phyloP scores from a whole-genome alignment of 53 echinoderm and acorn worm genomes.

The Paelopatides confundens region DNA sequence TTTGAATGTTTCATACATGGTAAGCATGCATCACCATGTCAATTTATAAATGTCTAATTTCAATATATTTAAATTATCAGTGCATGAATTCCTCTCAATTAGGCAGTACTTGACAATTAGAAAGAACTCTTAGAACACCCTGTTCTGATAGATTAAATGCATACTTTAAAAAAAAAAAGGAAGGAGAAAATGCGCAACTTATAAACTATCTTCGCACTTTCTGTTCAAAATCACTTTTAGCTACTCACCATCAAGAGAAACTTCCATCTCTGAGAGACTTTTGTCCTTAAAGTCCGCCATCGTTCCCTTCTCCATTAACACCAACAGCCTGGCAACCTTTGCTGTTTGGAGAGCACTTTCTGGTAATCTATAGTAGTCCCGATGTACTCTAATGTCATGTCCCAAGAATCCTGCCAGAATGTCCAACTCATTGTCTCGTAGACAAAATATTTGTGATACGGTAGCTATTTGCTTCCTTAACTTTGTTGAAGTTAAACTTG shows the following conservation, averaged over 20 bases:
- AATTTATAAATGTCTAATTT: too few species aligned
- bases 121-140: too few species aligned
- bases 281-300: constrained; percentile 47
- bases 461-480: constrained; percentile 43
- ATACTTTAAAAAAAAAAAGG: too few species aligned
- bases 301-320: constrained; percentile 20
- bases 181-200: too few species aligned
- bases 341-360: constrained; percentile 58
- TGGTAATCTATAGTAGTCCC: constrained; percentile 66
- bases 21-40: too few species aligned
- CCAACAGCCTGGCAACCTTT: constrained; percentile 16
- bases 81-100: too few species aligned
- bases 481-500: not conserved
- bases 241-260: constrained; percentile 12
- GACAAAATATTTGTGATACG: constrained; percentile 59
- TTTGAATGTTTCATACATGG: too few species aligned
- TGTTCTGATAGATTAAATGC: too few species aligned
- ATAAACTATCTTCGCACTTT: too few species aligned
- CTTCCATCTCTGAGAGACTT: constrained; percentile 60
- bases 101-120: too few species aligned
- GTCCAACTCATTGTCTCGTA: constrained; percentile 63
- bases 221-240: too few species aligned
- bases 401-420: constrained; percentile 65
- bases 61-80: too few species aligned
- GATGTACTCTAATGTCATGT: constrained; percentile 58